These are phyloP conservation scores for Penaeus vannamei DNA, from an alignment of 1,140 invertebrate species.

Conservation along the genomic window DNA sequence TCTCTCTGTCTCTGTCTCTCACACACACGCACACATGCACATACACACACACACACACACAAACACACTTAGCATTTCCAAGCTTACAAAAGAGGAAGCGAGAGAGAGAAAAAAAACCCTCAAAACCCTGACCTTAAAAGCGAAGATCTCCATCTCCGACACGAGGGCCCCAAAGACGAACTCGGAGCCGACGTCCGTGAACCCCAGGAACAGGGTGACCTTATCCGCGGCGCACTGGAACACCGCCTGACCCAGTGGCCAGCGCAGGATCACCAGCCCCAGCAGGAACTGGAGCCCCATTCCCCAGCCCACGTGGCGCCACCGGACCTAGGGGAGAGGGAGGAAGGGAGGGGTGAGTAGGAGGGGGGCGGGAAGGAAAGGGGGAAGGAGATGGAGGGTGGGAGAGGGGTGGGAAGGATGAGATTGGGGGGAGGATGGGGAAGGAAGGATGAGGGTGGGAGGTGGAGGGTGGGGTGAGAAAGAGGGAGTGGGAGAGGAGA, in stretches of 20 bases:
- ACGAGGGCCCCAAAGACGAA: constrained; percentile 90
- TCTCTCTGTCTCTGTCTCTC: too few relatives aligned
- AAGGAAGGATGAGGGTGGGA: too few relatives aligned
- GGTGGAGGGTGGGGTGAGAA: too few relatives aligned
- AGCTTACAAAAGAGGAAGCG: constrained; percentile 80
- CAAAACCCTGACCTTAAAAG: constrained; percentile 80
- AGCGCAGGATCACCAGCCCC: constrained; percentile 89
- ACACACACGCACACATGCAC: constrained; percentile 78
- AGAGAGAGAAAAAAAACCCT: too few relatives aligned
- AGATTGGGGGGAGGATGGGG: too few relatives aligned
- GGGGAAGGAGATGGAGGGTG: too few relatives aligned
- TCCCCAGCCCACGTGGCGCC: constrained; percentile 86
- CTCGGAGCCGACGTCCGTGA: constrained; percentile 82
- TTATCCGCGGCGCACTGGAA: constrained; percentile 85
- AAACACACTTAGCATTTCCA: constrained; percentile 88
- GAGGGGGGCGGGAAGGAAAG: too few relatives aligned
- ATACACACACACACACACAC: constrained; percentile 84
- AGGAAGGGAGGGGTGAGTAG: background rate
- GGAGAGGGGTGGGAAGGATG: too few relatives aligned
- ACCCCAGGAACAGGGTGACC: constrained; percentile 83
- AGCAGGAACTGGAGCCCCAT: constrained; percentile 88
- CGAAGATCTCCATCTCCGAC: constrained; percentile 78
- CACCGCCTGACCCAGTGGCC: constrained; percentile 82
- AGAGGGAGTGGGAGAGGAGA: too few relatives aligned
- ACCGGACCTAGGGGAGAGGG: constrained; percentile 76